These are phyloP conservation scores for Drosophila kurseongensis DNA, from an alignment of 1,140 invertebrate species.

Conservation along the genomic window DNA sequence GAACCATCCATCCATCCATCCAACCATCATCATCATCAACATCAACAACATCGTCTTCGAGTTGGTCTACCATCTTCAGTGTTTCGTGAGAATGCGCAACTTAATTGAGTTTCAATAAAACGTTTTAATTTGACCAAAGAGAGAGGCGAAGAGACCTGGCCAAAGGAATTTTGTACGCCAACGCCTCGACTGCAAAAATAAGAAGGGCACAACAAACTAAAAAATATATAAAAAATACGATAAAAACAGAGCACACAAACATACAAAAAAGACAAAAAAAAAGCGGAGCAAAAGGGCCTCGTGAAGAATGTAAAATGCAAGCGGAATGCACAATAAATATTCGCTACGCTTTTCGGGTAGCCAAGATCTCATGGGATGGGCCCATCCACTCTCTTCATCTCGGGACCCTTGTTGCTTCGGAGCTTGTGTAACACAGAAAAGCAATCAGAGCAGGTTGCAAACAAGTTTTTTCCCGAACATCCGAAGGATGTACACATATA, in stretches of 20 bases:
- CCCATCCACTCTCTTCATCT: not conserved
- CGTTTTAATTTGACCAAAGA: slow-evolving; percentile 71
- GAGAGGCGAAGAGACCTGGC: slow-evolving; percentile 21
- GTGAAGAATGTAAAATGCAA: slow-evolving; percentile 75
- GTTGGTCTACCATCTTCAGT: slow-evolving; percentile 8
- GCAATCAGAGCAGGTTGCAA: slow-evolving; percentile 81
- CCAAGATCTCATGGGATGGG: slow-evolving; percentile 38
- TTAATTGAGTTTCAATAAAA: slow-evolving; percentile 83
- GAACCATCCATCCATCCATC: not conserved
- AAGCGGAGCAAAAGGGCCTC: slow-evolving; percentile 13
- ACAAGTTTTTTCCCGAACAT: slow-evolving; percentile 54
- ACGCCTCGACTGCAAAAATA: slow-evolving; percentile 54
- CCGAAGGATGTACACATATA: slow-evolving; percentile 36
- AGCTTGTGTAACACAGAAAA: slow-evolving; percentile 69
- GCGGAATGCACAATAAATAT: slow-evolving; percentile 82
- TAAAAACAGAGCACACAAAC: slow-evolving; percentile 3
- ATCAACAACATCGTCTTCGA: not conserved
- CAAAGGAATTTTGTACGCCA: slow-evolving; percentile 80
- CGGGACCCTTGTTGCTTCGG: slow-evolving; percentile 11
- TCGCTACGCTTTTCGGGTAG: slow-evolving; percentile 54
- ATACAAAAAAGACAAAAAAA: slow-evolving; percentile 1
- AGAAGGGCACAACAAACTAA: slow-evolving; percentile 16
- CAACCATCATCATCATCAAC: slow-evolving; percentile 16
- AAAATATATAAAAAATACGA: not conserved
- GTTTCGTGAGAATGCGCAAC: slow-evolving; percentile 73